Base-by-base conservation (phyloP, 1,140 invertebrate genomes). In the Andricus grossulariae region DNA sequence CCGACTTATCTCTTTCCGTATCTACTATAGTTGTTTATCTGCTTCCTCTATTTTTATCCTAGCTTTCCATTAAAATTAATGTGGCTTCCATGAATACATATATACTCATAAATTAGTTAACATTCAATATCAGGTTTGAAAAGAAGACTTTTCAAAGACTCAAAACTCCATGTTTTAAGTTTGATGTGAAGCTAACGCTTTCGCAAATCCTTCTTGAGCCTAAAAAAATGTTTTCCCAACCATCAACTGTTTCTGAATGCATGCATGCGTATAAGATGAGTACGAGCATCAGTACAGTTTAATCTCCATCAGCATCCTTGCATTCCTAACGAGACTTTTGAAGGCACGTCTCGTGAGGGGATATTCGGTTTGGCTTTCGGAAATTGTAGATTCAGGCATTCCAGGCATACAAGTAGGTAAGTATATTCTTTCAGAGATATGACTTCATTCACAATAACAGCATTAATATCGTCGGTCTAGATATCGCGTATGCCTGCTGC, bases 21-120 rank as follows among this genome's bases (percentile, higher is more conserved):
- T 81, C 77, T 75, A 79, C 75, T 82, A n/a, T n/a, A 76, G 76
- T 77, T 79, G 57, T 74, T 74, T 75, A 66, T 80, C 54, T 66
- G 49, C 75, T 76, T 76, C 77, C 74, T 81, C 78, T 83, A 75
- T 80, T 77, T 82, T 78, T 71, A 49, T 71, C 77, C 57, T 52
- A 70, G 74, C 76, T 70, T 72, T 71, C 71, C 60, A 71, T 82
- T 82, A 79, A 75, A 82, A 82, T 79, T 77, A 77, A 73, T 54
- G 54, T 54, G 74, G 52, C 60, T 60, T 77, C 50, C 8, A 50
- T 18, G 71, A 3, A 32, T 12, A 45, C 45, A 21, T 18, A 3
- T 50, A 18, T n/a, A 72, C 32, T 15, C 11, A 50, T 50, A 72
- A 6, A 11, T 19, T n/a, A n/a, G n/a, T n/a, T 49, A 71, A 12